Evolutionary conservation across 2,888 invertebrate genomes (phyloP).

Genomic region (Pristionchus mayeri): DNA sequence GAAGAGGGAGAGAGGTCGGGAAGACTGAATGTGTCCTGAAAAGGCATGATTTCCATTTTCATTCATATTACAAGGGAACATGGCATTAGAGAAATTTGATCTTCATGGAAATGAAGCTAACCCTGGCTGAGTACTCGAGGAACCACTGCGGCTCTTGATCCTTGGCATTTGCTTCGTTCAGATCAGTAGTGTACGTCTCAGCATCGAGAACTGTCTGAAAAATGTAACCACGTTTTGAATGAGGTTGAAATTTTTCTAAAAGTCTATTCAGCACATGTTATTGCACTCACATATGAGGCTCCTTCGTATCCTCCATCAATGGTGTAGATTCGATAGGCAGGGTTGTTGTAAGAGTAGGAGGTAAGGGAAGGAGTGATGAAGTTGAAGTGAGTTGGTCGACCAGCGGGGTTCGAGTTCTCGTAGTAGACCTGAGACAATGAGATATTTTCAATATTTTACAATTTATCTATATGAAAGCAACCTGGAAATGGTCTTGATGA

Average conservation of each 20-base stretch:
- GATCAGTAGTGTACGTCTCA: constrained; percentile 66
- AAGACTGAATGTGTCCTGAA: constrained; percentile 59
- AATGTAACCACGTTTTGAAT: background rate
- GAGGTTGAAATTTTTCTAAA: background rate
- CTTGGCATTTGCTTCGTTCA: constrained; percentile 62
- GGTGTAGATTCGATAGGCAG: constrained; percentile 93
- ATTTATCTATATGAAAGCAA: background rate
- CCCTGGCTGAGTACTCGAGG: constrained; percentile 59
- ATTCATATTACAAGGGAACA: background rate
- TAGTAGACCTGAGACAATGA: constrained; percentile 62
- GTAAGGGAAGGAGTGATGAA: constrained; percentile 87
- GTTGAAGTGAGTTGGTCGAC: constrained; percentile 67
- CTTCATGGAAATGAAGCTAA: background rate
- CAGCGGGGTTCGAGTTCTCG: constrained; percentile 63
- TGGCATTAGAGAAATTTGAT: too few relatives aligned
- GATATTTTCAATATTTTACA: background rate
- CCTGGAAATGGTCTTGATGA: constrained; percentile 90
- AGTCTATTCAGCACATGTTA: background rate
- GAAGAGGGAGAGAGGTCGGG: constrained; percentile 68
- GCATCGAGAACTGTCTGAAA: constrained; percentile 66
- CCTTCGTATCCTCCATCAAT: constrained; percentile 86
- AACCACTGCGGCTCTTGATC: constrained; percentile 62
- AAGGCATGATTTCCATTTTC: background rate
- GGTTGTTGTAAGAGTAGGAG: constrained; percentile 85
- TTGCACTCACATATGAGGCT: constrained; percentile 70